Conservation (phyloP, 2,888 invertebrate genomes). For the Chelonus formosanus region DNA sequence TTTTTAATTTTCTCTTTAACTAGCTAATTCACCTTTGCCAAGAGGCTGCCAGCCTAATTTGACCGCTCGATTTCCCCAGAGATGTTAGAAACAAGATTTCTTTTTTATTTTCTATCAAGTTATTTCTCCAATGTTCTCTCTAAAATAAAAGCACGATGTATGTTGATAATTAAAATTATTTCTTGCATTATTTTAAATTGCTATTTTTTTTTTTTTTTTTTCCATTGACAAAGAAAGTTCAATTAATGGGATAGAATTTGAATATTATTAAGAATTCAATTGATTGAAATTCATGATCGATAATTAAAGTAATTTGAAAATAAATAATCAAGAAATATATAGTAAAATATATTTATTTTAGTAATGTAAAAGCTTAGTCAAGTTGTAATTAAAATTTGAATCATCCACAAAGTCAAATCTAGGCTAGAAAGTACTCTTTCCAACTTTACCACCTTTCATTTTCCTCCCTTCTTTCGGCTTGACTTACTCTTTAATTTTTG, state of each 20-base stretch:
- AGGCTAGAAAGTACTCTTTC: conserved; percentile 50
- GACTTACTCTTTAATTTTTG: conserved; percentile 24
- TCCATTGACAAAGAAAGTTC: background rate
- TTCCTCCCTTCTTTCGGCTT: conserved; percentile 32
- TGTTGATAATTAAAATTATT: conserved; percentile 16
- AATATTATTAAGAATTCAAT: too few species aligned
- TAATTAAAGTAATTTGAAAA: too few species aligned
- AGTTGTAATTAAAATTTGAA: conserved; percentile 56
- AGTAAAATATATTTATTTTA: too few species aligned
- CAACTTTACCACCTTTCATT: conserved; percentile 25
- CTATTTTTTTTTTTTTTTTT: conserved; percentile 9
- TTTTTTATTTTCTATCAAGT: conserved; percentile 36
- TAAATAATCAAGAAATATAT: too few species aligned
- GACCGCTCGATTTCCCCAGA: conserved; percentile 40
- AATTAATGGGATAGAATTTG: too few species aligned
- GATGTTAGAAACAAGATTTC: conserved; percentile 38
- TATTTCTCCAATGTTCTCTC: conserved; percentile 1
- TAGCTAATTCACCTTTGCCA: conserved; percentile 26
- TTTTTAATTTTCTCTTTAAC: conserved; percentile 1
- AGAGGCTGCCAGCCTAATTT: conserved; percentile 31
- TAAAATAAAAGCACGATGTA: conserved; percentile 10
- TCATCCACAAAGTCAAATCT: conserved; percentile 54
- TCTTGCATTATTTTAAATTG: background rate
- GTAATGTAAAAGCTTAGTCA: conserved; percentile 25
- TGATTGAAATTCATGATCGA: too few species aligned